A percentile compares a stretch with the other conserved stretches of the same genome.
Conservation (phyloP, 30 jellyfish, hydroid and myxozoan genomes). For the Aurelia aurita complex sp. Pacific region DNA sequence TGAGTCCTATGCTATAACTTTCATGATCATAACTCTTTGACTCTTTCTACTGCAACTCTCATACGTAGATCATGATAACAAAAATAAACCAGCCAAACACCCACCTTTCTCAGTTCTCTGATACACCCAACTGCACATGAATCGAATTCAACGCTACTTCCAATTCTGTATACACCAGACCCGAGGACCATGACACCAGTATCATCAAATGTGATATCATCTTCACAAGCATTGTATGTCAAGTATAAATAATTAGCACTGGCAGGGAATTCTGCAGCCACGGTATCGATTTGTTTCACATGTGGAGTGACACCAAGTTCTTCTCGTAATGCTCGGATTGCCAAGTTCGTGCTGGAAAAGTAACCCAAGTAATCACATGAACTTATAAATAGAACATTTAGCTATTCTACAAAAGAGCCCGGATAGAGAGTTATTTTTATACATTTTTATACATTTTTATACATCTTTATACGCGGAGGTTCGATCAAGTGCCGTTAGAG, state of each 20-base stretch:
- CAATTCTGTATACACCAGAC: constrained; percentile 98
- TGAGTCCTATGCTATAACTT: too few relatives aligned
- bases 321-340: constrained; percentile 73
- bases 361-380: background rate
- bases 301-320: constrained; percentile 78
- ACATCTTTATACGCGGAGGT: too few relatives aligned
- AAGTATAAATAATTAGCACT: constrained; percentile 93
- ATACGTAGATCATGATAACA: background rate
- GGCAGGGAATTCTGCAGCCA: constrained; percentile 99
- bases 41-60: background rate
- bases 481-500: too few relatives aligned
- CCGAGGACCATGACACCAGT: constrained; percentile 94
- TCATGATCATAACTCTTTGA: too few relatives aligned
- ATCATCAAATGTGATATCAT: constrained; percentile 83
- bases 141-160: constrained; percentile 99
- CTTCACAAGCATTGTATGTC: constrained; percentile 83
- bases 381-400: background rate
- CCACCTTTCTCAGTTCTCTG: constrained; percentile 84
- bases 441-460: too few relatives aligned
- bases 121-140: constrained; percentile 99
- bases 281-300: constrained; percentile 98
- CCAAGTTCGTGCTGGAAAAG: constrained; percentile 80
- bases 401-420: too few relatives aligned
- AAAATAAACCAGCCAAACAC: background rate
- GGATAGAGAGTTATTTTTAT: too few relatives aligned